phyloP scores from a whole-genome alignment of 2,888 invertebrate genomes.

The Pristionchus arcanus region DNA sequence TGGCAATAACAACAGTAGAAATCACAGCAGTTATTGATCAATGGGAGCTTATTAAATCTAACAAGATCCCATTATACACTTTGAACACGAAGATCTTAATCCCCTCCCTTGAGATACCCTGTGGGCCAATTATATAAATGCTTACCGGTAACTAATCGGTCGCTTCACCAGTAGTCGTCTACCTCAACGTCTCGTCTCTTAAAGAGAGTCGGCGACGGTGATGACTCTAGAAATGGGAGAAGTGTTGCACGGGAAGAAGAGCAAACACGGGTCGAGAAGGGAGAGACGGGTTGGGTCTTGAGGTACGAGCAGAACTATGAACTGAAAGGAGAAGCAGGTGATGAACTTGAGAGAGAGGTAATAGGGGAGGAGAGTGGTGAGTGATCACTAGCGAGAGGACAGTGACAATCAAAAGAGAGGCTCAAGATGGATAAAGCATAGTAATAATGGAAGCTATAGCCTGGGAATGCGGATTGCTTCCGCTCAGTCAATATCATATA shows the following conservation, averaged over 20 bases:
- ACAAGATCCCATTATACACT: no score
- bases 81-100: no score
- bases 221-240: not conserved
- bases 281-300: not conserved
- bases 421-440: not conserved
- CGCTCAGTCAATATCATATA: not conserved
- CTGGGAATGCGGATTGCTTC: not conserved
- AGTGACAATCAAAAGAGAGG: not conserved
- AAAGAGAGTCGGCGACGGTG: not conserved
- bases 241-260: not conserved
- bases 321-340: not conserved
- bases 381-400: not conserved
- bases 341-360: not conserved
- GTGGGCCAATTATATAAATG: no score
- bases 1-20: no score
- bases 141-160: no score
- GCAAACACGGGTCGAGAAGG: not conserved
- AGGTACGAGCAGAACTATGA: not conserved
- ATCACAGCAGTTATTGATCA: no score
- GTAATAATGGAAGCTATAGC: not conserved
- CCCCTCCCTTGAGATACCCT: no score
- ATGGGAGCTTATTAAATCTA: no score
- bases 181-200: no score
- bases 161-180: no score
- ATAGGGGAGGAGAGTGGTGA: slow-evolving; percentile 18